phyloP scores from a whole-genome alignment of 2,113 vertebrate genomes.

The Malurus alboscapulatus region DNA sequence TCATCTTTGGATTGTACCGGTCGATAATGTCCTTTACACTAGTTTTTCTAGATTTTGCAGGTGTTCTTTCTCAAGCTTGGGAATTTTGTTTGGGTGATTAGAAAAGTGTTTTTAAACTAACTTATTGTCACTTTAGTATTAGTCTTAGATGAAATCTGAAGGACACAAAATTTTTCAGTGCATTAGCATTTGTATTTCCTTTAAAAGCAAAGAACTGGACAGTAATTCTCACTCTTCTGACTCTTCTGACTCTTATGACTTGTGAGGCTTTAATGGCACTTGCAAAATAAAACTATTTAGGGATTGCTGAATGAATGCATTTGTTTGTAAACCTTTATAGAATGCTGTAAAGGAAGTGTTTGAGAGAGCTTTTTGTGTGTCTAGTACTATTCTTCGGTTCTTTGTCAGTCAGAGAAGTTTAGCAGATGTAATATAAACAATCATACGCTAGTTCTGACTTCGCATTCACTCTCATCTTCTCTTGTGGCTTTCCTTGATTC shows the following conservation, averaged over 20 bases:
- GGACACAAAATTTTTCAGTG: neutral
- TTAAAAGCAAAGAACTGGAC: neutral
- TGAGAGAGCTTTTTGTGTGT: neutral
- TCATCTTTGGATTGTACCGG: neutral
- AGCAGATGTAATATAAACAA: neutral
- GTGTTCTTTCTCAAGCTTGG: neutral
- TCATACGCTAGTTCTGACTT: neutral
- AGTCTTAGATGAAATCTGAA: neutral
- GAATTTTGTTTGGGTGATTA: neutral
- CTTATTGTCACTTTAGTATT: neutral
- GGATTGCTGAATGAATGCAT: neutral
- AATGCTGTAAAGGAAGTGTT: neutral
- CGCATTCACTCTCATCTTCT: neutral
- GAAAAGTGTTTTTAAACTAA: neutral
- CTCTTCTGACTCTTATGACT: neutral
- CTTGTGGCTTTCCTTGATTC: neutral
- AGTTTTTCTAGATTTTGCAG: neutral
- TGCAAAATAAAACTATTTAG: neutral
- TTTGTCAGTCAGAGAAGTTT: neutral
- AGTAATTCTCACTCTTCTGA: neutral
- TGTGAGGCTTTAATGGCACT: neutral
- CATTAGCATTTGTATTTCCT: neutral
- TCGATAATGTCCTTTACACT: neutral
- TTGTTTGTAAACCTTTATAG: neutral
- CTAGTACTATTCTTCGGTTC: neutral